phyloP scores from a whole-genome alignment of 2,113 vertebrate species.

The Marmota monax region DNA sequence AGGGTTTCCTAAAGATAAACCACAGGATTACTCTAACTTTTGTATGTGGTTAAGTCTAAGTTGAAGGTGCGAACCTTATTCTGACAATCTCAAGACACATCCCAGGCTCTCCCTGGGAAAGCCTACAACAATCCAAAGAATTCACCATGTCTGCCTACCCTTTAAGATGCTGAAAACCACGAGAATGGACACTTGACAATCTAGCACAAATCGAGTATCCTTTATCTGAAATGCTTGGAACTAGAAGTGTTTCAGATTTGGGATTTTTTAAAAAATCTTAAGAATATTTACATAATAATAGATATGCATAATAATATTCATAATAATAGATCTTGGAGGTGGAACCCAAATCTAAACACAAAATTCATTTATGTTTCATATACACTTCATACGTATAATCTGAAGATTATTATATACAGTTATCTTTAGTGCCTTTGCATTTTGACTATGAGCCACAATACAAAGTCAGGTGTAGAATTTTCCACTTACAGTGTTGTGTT shows the following conservation, averaged over 20 bases:
- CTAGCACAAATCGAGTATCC: not conserved
- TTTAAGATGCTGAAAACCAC: not conserved
- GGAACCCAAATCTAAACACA: not conserved
- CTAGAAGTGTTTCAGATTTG: not conserved
- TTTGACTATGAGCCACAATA: not conserved
- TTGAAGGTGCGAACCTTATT: not conserved
- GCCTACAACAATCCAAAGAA: not conserved
- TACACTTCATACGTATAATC: not conserved
- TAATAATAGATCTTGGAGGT: not conserved
- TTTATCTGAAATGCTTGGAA: not conserved
- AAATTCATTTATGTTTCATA: not conserved
- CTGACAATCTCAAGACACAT: not conserved
- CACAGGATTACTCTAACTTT: not conserved
- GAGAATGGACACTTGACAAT: not conserved
- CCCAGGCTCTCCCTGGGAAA: not conserved
- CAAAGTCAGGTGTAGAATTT: not conserved
- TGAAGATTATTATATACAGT: not conserved
- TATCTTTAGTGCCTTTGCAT: not conserved
- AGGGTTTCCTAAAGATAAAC: not conserved
- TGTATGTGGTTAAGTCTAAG: not conserved
- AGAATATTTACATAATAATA: not conserved
- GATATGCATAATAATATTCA: not conserved
- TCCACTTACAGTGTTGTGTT: not conserved
- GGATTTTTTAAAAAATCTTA: not conserved
- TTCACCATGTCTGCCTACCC: not conserved